Base-by-base conservation (phyloP, 2,113 vertebrate genomes). In the Boleophthalmus pectinirostris region DNA sequence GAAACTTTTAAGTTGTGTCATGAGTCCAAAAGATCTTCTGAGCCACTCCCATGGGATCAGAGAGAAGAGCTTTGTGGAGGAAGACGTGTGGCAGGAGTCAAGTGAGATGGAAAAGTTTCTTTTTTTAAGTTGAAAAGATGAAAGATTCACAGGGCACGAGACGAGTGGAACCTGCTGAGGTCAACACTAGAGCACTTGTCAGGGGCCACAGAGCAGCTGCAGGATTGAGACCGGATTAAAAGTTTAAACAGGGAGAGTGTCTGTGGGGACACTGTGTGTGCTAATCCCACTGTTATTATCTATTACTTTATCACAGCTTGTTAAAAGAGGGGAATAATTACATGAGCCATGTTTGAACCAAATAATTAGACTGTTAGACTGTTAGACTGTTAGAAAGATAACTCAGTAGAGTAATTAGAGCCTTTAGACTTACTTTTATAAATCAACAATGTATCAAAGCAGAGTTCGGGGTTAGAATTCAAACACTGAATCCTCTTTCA, bases 1-100 rank as follows among this genome's bases (percentile, higher is more conserved):
- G 54, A 57, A 58, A 33, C 38, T 68, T 69, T 66, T n/a, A 72
- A 74, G 66, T 87, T 65, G 46, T 73, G 74, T 88, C 77, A 83
- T 64, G 68, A 77, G 73, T 84, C 68, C 75, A 66, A 71, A 53
- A 68, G 46, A 81, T 45, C 64, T 72, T 75, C 57, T 84, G 56
- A 57, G 54, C 8, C 7, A 45, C 47, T 38, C 71, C 69, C 3
- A 0, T 8, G 0, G 47, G 23, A 9, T 49, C 68, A 25, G 1
- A 45, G 69, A 69, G 53, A 15, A 66, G 33, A 63, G 25, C 3
- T 82, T 49, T 1, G 12, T 64, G 75, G 76, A 76, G 16, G 25
- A 74, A 82, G 81, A 74, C 78, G 68, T 60, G 68, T 45, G 20
- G 16, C 3, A 66, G 53, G 10, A 75, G 68, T 74, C 25, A 75